These are phyloP conservation scores for Spodoptera litura DNA, from an alignment of 1,140 invertebrate genomes.

Conservation along the genomic window DNA sequence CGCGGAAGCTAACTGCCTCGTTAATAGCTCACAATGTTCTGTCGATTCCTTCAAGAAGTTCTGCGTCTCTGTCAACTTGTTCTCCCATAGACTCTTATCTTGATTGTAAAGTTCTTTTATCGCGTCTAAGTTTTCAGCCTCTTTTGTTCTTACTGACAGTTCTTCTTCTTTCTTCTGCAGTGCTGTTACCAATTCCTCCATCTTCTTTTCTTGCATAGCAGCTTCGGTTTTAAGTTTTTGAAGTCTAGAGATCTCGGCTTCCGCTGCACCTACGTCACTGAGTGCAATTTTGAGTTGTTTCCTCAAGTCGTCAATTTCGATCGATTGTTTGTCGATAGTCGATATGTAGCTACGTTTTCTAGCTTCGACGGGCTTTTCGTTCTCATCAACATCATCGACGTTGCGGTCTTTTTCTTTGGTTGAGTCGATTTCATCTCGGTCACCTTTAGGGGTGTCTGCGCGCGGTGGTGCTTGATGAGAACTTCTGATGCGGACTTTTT, in stretches of 20 bases:
- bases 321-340: constrained; percentile 89
- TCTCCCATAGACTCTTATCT: constrained; percentile 89
- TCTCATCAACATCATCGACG: constrained; percentile 77
- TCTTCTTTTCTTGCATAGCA: constrained; percentile 89
- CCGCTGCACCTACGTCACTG: constrained; percentile 82
- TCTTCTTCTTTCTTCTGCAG: constrained; percentile 91
- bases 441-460: constrained; percentile 71
- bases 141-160: constrained; percentile 89
- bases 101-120: constrained; percentile 88
- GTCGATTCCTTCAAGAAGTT: constrained; percentile 88
- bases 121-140: constrained; percentile 89
- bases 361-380: constrained; percentile 82
- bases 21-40: constrained; percentile 88
- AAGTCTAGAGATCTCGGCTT: constrained; percentile 90
- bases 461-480: constrained; percentile 86
- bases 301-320: constrained; percentile 89
- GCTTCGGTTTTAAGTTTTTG: constrained; percentile 89
- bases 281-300: constrained; percentile 82
- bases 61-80: constrained; percentile 88
- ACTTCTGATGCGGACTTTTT: constrained; percentile 88
- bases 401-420: constrained; percentile 82
- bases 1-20: constrained; percentile 88
- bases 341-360: constrained; percentile 85
- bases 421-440: constrained; percentile 82
- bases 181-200: constrained; percentile 89